Evolutionary conservation across 2,888 invertebrate genomes (phyloP), one percentile per base, ranked within the genome.

Genomic region (Limnephilus rhombicus): DNA sequence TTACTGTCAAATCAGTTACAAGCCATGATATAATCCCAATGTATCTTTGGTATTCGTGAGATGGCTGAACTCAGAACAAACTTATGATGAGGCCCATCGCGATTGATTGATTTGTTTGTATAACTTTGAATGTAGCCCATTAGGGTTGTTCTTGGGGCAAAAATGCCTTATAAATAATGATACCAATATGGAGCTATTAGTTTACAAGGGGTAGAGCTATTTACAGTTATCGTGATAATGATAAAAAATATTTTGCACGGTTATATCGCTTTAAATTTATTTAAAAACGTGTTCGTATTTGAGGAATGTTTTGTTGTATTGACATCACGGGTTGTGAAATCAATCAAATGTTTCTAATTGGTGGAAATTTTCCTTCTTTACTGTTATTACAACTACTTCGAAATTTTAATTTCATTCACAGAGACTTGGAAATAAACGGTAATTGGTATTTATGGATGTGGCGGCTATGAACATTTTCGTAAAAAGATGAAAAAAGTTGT

Each of bases 71-170:
- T 34, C 34, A 15, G 82, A 37, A 24, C 31, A 34, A 83, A 83
- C 82, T 83, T 83, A 18, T 31, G 85, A 85, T 85, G 45, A 15
- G n/a, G 41, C 31, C n/a, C 37, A 85, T 85, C 85, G 12, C 41
- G 13, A 12, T 85, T 85, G 85, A 85, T 85, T 85, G 85, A 85
- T 85, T 85, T 85, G 85, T 85, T 41, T 85, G 37, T 37, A 85
- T 85, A 85, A 85, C 41, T 41, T 85, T 41, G n/a, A 41, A 41
- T 85, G n/a, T 41, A n/a, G 85, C 15, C n/a, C 24, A 85, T 37
- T 85, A 41, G 37, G 13, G 18, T 85, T 34, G 34, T 31, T 82
- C 31, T 34, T 4, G 31, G 13, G 15, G 18, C 18, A 82, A 82
- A 68, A 24, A 68, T 68, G 7, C 9, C 9, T 68, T 68, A 68